Evolutionary conservation across 2,888 invertebrate genomes (phyloP).

Genomic region (Xestia sexstrigata): DNA sequence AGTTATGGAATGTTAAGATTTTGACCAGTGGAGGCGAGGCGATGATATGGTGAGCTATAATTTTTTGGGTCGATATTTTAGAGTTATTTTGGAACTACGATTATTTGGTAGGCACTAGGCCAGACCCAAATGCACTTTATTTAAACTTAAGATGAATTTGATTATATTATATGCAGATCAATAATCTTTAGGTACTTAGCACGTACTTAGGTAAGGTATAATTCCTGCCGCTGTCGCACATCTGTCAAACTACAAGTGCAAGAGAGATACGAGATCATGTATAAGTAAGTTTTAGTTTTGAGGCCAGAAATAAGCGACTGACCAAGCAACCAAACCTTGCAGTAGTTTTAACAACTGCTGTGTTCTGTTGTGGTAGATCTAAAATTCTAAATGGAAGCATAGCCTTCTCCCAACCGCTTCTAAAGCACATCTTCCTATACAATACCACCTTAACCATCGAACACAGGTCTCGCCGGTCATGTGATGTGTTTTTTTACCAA

Average conservation of each 20-base stretch:
- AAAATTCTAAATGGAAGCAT: not conserved
- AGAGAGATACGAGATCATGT: not conserved
- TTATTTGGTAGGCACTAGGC: too few relatives aligned
- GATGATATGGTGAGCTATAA: constrained; percentile 28
- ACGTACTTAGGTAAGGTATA: not conserved
- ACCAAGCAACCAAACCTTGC: not conserved
- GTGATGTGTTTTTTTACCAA: constrained; percentile 56
- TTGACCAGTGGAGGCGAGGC: constrained; percentile 38
- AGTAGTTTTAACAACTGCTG: not conserved
- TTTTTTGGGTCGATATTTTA: not conserved
- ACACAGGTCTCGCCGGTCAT: constrained; percentile 36
- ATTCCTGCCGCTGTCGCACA: not conserved
- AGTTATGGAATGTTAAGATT: constrained; percentile 68
- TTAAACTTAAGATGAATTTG: too few relatives aligned
- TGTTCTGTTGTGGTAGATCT: not conserved
- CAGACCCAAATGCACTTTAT: not conserved
- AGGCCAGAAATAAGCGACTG: not conserved
- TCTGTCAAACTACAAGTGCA: not conserved
- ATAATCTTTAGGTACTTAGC: not conserved
- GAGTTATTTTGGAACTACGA: not conserved
- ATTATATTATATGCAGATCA: not conserved
- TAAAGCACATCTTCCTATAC: constrained; percentile 21
- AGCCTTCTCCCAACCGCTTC: not conserved
- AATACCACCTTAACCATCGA: not conserved
- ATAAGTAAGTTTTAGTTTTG: too few relatives aligned